These are phyloP conservation scores for Ecliptopera silaceata DNA, from an alignment of 2,888 invertebrate species.

Conservation along the genomic window DNA sequence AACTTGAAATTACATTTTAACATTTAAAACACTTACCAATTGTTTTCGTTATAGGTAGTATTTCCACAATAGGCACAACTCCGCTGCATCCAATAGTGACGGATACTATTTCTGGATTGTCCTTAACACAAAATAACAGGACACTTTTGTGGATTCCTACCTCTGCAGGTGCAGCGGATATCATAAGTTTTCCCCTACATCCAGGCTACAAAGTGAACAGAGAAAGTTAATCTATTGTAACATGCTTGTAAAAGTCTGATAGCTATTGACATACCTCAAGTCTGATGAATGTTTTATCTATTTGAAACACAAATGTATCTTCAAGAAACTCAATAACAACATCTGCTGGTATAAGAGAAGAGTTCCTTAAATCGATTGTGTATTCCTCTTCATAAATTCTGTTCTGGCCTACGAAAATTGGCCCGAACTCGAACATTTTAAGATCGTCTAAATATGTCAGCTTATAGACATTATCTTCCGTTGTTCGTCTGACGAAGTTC, in stretches of 20 bases:
- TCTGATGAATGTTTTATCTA: conserved; percentile 61
- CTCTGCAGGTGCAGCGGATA: conserved; percentile 69
- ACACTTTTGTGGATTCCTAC: conserved; percentile 58
- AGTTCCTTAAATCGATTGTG: conserved; percentile 79
- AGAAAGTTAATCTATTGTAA: not conserved
- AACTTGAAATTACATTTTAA: no score
- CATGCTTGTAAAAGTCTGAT: not conserved
- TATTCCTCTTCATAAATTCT: conserved; percentile 76
- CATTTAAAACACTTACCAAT: conserved; percentile 57
- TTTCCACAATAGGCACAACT: conserved; percentile 76
- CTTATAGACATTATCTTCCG: conserved; percentile 68
- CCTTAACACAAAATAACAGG: conserved; percentile 73
- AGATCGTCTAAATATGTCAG: conserved; percentile 69
- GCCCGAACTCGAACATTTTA: conserved; percentile 74
- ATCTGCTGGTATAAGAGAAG: conserved; percentile 76
- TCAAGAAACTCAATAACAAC: conserved; percentile 72
- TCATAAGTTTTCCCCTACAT: conserved; percentile 58
- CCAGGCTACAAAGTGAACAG: conserved; percentile 58
- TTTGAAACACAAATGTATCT: conserved; percentile 69
- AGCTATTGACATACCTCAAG: conserved; percentile 54
- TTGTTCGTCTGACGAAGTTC: conserved; percentile 66
- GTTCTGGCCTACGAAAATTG: conserved; percentile 67
- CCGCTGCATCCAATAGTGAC: conserved; percentile 79
- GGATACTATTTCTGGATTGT: conserved; percentile 82
- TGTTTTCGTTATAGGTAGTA: conserved; percentile 64